Conservation (phyloP, 2,888 invertebrate genomes). For the Himalopsyche japonica region DNA sequence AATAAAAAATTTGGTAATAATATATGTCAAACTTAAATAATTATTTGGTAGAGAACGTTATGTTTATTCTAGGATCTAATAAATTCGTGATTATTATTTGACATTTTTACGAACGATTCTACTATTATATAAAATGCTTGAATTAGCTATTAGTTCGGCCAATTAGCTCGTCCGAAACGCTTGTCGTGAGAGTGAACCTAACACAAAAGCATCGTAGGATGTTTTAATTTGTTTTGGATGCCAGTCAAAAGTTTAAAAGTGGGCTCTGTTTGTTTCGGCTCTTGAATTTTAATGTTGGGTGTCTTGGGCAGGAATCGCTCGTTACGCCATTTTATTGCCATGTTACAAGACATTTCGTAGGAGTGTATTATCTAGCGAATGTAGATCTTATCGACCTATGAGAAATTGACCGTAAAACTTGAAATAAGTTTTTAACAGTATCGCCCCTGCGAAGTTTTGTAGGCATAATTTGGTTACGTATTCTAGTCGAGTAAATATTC, state of each 20-base stretch:
- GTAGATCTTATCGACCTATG: background rate
- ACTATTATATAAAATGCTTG: too few species aligned
- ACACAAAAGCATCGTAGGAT: background rate
- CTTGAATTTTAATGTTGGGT: constrained; percentile 27
- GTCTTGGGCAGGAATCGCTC: background rate
- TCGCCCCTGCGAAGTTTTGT: background rate
- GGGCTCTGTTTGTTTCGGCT: constrained; percentile 27
- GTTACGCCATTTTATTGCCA: background rate
- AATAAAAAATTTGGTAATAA: too few species aligned
- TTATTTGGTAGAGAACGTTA: too few species aligned
- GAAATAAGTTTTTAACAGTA: background rate
- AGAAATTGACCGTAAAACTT: background rate
- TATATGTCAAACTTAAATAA: too few species aligned
- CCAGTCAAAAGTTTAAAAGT: constrained; percentile 37
- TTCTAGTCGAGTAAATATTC: too few species aligned
- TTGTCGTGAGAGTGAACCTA: background rate
- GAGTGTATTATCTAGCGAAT: background rate
- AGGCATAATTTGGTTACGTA: background rate
- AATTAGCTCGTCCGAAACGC: background rate
- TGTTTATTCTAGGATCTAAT: background rate
- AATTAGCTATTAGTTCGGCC: background rate
- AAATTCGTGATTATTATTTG: background rate
- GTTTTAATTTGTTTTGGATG: constrained; percentile 37
- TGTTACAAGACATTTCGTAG: background rate
- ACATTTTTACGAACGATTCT: too few species aligned